Base-by-base conservation (phyloP, 2,888 invertebrate genomes). In the Tenodera sinensis region DNA sequence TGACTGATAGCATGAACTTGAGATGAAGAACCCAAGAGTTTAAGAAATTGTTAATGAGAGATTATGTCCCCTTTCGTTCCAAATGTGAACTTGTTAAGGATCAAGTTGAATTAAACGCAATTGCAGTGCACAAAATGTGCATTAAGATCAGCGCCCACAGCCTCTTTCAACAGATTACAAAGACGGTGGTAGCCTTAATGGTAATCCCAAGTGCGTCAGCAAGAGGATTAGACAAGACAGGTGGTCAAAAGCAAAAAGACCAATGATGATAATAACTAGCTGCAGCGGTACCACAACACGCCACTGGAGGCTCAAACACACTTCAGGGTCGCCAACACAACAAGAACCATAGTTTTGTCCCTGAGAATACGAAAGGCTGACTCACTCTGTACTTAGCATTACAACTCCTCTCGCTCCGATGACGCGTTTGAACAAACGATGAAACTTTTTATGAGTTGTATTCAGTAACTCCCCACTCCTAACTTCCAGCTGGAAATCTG, bases 271-370 rank as follows among this genome's bases (percentile, higher is more conserved):
- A 20, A 15, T 71, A 20, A 25, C 20, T 71, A 20, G 20, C 25
- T 71, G 54, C 54, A 15, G 54, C 54, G 14, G 15, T 25, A 20
- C 54, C 20, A 20, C 20, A 71, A 71, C 20, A 15, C 54, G 54
- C 54, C 54, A 71, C 54, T 71, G 54, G 54, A 15, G 20, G 25
- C 4, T 71, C 54, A 25, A 71, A 71, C 25, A 71, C 54, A 71
- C 82, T 87, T 87, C 87, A 87, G 87, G 87, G 87, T 87, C 87
- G 87, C 87, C 82, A 87, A 82, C 87, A 54, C 54, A 54, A 14
- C 54, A 54, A 54, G 54, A 54, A 71, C 25, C 54, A 71, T 71
- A 71, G 54, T 15, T 42, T 71, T 71, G 54, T 71, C 54, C 54
- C 54, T 71, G 54, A 71, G 54, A 71, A 71, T 71, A 20, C 20